These are phyloP conservation scores for Calliphora vicina DNA, from an alignment of 1,140 invertebrate species.

Conservation along the genomic window DNA sequence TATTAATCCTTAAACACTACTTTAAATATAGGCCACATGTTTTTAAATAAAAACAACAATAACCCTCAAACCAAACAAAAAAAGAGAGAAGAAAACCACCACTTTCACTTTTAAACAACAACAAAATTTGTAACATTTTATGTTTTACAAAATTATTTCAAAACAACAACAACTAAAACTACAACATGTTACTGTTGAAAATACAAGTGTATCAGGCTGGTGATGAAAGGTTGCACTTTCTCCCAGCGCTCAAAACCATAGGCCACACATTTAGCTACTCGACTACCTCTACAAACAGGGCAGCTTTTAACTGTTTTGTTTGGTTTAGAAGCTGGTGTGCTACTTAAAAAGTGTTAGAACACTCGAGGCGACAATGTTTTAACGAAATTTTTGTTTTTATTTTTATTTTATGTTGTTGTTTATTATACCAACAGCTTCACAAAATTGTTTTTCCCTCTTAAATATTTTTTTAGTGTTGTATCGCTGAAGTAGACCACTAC, in stretches of 20 bases:
- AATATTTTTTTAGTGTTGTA: background rate
- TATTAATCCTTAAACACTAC: background rate
- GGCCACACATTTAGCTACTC: background rate
- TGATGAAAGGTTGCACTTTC: background rate
- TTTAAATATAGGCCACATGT: background rate
- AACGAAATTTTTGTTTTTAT: background rate
- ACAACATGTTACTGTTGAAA: background rate
- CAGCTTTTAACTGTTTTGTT: background rate
- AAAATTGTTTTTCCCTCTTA: background rate
- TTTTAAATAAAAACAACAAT: background rate
- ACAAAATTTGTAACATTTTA: background rate
- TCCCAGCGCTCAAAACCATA: background rate
- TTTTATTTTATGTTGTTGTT: background rate
- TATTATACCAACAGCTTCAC: background rate
- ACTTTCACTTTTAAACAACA: background rate
- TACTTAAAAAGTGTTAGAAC: background rate
- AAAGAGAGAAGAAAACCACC: too few relatives aligned
- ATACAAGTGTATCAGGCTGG: background rate
- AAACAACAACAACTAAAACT: background rate
- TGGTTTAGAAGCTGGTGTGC: background rate
- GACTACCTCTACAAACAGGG: background rate
- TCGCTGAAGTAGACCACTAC: constrained; percentile 5
- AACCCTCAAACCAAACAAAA: background rate
- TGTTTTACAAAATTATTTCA: background rate
- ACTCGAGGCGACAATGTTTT: background rate